phyloP scores from a whole-genome alignment of 2,113 vertebrate species.

The Lepidiolamprologus cunningtoni region DNA sequence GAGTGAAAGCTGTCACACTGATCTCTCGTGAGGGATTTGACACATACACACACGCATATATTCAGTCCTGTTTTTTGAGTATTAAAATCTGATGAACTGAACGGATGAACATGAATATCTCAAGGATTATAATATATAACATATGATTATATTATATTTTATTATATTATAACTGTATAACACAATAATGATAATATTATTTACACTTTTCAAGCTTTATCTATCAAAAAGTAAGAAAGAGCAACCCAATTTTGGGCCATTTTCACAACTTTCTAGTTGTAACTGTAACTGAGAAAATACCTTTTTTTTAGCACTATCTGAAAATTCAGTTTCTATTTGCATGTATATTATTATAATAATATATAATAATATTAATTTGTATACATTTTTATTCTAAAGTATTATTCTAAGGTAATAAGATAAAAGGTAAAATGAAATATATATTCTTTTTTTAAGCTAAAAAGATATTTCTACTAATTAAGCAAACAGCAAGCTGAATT shows the following conservation, averaged over 20 bases:
- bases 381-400: rapidly evolving
- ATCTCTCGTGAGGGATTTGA: background rate
- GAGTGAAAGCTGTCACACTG: background rate
- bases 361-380: background rate
- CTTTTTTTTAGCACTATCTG: background rate
- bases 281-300: background rate
- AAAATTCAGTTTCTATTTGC: background rate
- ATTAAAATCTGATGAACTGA: background rate
- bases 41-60: background rate
- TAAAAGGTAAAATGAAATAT: background rate
- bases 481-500: rapidly evolving
- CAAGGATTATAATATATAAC: background rate
- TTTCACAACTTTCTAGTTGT: background rate
- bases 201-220: background rate
- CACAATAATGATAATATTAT: background rate
- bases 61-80: background rate
- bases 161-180: background rate
- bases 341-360: background rate
- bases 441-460: rapidly evolving
- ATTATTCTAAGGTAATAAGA: background rate
- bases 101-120: background rate
- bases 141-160: background rate
- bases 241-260: background rate
- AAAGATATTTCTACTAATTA: background rate
- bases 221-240: rapidly evolving